Evolutionary conservation across 2,797 vertebrate genomes (phyloP), one percentile per base, ranked within the genome.

Genomic region (Petrocephalus schoutedeni): DNA sequence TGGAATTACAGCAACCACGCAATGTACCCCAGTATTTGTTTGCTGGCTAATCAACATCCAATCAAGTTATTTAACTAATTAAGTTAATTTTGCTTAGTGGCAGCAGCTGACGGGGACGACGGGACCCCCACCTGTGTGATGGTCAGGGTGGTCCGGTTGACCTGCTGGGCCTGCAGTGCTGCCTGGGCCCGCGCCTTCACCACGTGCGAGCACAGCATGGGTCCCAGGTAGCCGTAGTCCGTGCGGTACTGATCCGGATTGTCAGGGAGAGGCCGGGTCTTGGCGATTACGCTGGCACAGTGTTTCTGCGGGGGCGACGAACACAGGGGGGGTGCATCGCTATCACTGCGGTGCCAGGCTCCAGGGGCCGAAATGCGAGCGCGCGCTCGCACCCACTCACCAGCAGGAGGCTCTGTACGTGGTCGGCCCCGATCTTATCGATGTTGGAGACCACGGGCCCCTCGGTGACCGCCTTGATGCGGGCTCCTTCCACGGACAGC

Each of bases 401-500:
- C 96, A 98, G 93, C 87, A 98, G 92, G 58, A 99, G 96, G 89
- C 95, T 99, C 91, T 98, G 98, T 80, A 99, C 98, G 0, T 98
- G 98, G 91, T 99, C 97, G 0, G 98, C 98, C n/a, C 98, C 97
- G 0, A 98, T 99, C 90, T 97, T 97, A 92, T 99, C 98, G 0
- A 99, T 98, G 91, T 97, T 98, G 91, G 97, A 97, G 87, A 99
- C 91, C 23, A 98, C 96, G 0, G 95, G 96, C 45, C 97, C 97
- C 32, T 98, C 97, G 89, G 96, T 94, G 87, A 98, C 96, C 0
- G 94, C 92, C 90, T 97, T 97, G 91, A 99, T 96, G 56, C 97
- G 95, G 91, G 96, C 95, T 0, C 97, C 98, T 90, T 99, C 98
- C 89, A 97, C 91, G 88, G 95, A 56, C 56, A 97, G 95, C 88